Evolutionary conservation across 1,140 invertebrate genomes (phyloP).

Genomic region (Drosophila ohnishii): DNA sequence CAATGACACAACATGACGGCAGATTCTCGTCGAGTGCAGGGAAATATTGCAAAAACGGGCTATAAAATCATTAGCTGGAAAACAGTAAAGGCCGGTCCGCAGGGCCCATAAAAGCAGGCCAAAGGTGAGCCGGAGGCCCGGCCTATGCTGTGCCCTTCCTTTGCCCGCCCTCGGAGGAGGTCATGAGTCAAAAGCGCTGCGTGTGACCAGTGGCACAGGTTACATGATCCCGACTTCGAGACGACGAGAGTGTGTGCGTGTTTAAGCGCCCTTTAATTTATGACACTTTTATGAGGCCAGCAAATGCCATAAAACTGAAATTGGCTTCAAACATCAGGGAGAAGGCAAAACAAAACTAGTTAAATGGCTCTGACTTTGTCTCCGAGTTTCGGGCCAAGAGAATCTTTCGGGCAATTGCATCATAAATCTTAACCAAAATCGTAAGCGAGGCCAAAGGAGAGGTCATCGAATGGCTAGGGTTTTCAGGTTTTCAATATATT

Average conservation of each 20-base stretch:
- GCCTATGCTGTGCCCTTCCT: conserved; percentile 16
- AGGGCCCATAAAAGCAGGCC: conserved; percentile 54
- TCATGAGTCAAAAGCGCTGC: conserved; percentile 61
- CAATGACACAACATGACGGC: conserved; percentile 77
- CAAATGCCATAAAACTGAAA: conserved; percentile 66
- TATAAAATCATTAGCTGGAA: conserved; percentile 74
- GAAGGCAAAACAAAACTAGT: conserved; percentile 57
- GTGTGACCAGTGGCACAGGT: conserved; percentile 79
- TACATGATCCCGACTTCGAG: conserved; percentile 46
- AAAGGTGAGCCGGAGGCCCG: conserved; percentile 27
- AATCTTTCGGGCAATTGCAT: conserved; percentile 64
- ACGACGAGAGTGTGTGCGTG: conserved; percentile 35
- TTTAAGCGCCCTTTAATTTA: conserved; percentile 75
- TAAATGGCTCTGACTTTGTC: conserved; percentile 44
- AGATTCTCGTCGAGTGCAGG: conserved; percentile 48
- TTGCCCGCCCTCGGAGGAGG: conserved; percentile 23
- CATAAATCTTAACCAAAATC: conserved; percentile 71
- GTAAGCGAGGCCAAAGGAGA: conserved; percentile 45
- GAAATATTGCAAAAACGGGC: conserved; percentile 68
- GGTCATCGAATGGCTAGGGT: conserved; percentile 33
- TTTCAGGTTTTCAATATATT: background rate
- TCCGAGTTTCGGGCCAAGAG: conserved; percentile 28
- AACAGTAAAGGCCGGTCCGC: conserved; percentile 32
- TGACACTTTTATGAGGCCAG: conserved; percentile 79
- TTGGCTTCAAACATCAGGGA: conserved; percentile 48